A percentile compares a stretch with the other conserved stretches of the same genome.
Conservation (phyloP, 2,888 invertebrate species). For the Eristalis intricaria region DNA sequence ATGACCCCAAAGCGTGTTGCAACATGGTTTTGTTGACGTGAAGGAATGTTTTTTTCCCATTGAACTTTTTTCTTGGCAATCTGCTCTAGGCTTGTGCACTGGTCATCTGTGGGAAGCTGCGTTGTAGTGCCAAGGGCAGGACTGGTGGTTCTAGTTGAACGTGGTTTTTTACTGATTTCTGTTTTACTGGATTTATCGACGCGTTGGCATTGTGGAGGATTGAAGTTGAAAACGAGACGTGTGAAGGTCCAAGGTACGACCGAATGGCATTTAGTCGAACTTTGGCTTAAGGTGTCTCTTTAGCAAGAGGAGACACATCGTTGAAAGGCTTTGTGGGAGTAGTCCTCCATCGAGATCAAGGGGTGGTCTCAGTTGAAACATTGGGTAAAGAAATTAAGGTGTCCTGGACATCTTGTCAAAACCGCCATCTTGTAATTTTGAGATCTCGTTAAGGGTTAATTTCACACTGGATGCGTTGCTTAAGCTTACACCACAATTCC, state of each 20-base stretch:
- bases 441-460: too few species aligned
- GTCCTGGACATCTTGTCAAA: too few species aligned
- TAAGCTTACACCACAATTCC: too few species aligned
- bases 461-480: too few species aligned
- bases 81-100: background rate
- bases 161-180: background rate
- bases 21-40: conserved; percentile 57
- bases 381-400: too few species aligned
- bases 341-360: too few species aligned
- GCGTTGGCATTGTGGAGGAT: background rate
- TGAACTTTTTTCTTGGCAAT: background rate
- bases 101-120: background rate
- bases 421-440: too few species aligned
- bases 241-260: background rate
- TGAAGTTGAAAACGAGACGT: background rate
- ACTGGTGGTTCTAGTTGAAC: background rate
- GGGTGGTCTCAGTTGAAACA: too few species aligned
- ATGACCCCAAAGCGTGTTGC: conserved; percentile 69
- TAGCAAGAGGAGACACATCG: too few species aligned
- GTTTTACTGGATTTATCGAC: background rate
- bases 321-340: too few species aligned
- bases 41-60: conserved; percentile 18
- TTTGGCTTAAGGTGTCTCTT: too few species aligned
- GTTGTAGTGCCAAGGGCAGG: background rate
- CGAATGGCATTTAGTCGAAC: too few species aligned